These are phyloP conservation scores for Hypercompe scribonia DNA, from an alignment of 2,888 invertebrate species.

Conservation along the genomic window DNA sequence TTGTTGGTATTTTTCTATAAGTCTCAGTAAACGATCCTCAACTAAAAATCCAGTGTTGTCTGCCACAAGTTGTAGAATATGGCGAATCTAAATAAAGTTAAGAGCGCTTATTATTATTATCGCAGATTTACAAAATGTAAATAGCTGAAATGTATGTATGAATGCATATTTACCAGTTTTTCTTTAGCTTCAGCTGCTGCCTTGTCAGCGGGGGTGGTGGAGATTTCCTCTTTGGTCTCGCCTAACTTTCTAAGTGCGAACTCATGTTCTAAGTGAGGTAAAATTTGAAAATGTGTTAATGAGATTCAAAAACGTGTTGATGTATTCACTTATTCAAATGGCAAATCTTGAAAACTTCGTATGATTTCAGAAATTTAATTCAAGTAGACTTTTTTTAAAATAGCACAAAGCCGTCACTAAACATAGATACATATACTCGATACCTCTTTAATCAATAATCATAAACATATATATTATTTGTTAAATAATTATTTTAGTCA, in stretches of 20 bases:
- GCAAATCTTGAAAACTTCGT: no score
- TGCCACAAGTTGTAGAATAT: constrained; percentile 89
- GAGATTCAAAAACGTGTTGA: background rate
- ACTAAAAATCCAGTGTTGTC: constrained; percentile 92
- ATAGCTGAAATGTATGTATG: background rate
- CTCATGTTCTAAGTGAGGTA: constrained; percentile 52
- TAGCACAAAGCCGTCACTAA: no score
- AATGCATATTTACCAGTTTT: constrained; percentile 55
- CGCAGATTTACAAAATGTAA: background rate
- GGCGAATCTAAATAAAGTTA: constrained; percentile 76
- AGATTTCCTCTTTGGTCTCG: constrained; percentile 30
- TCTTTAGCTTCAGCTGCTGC: constrained; percentile 57
- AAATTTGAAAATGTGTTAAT: background rate
- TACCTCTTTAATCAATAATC: no score
- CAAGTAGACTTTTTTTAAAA: no score
- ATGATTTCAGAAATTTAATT: no score
- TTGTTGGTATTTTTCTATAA: constrained; percentile 88
- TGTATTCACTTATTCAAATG: background rate
- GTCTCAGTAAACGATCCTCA: constrained; percentile 88
- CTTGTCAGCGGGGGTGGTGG: constrained; percentile 43
- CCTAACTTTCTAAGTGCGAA: constrained; percentile 25
- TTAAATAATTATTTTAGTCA: no score
- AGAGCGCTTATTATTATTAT: background rate
- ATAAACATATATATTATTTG: no score
- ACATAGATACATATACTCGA: no score